A percentile compares a stretch with the other conserved stretches of the same genome.
Evolutionary conservation across 2,797 vertebrate genomes (phyloP).

Genomic region (Argyrosomus regius): DNA sequence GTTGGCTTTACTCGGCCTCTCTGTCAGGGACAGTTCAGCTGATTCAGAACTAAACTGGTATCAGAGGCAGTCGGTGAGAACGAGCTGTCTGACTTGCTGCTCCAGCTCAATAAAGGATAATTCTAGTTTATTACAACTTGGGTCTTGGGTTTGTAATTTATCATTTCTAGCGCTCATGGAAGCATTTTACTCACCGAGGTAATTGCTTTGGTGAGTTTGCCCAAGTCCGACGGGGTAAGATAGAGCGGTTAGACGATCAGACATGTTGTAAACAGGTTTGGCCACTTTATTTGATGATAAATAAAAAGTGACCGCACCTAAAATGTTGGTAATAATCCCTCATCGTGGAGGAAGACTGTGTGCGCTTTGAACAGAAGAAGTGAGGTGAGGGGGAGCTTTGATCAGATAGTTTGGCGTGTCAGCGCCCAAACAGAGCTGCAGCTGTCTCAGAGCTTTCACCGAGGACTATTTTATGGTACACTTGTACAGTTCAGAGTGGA

Average conservation of each 20-base stretch:
- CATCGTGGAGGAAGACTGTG: slow-evolving; percentile 22
- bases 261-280: slow-evolving; percentile 7
- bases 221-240: background rate
- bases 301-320: slow-evolving; percentile 1
- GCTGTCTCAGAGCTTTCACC: slow-evolving; percentile 34
- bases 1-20: background rate
- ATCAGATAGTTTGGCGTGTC: slow-evolving; percentile 41
- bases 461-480: slow-evolving; percentile 15
- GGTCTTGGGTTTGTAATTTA: background rate
- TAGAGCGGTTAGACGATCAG: background rate
- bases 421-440: slow-evolving; percentile 49
- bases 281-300: slow-evolving; percentile 4
- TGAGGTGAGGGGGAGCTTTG: slow-evolving; percentile 47
- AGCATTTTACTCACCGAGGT: background rate
- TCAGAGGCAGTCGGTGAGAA: background rate
- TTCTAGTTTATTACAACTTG: background rate
- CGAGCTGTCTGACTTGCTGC: background rate
- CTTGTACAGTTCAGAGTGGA: slow-evolving; percentile 6
- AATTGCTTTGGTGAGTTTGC: background rate
- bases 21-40: background rate
- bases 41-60: slow-evolving; percentile 3
- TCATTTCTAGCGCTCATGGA: background rate
- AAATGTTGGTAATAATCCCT: slow-evolving; percentile 32
- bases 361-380: slow-evolving; percentile 50
- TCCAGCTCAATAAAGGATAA: background rate